Conservation (phyloP, 2,888 invertebrate genomes). For the Steromphala cineraria region DNA sequence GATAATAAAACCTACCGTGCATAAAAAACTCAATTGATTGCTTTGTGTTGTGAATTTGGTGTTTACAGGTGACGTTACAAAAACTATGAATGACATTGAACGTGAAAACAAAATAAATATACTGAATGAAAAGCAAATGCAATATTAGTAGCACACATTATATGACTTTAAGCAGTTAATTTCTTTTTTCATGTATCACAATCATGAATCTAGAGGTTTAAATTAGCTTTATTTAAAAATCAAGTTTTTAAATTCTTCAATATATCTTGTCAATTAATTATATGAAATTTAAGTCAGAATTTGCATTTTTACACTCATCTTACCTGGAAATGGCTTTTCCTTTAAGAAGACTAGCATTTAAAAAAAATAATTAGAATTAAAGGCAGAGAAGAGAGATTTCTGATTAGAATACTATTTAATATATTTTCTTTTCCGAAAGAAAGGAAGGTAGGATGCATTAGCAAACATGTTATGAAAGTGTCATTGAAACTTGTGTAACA, state of each 20-base stretch:
- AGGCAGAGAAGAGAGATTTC: too few relatives aligned
- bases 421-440: too few relatives aligned
- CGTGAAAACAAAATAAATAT: not conserved
- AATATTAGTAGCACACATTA: not conserved
- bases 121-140: not conserved
- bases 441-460: too few relatives aligned
- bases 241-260: not conserved
- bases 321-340: constrained; percentile 82
- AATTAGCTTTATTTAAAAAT: not conserved
- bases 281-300: not conserved
- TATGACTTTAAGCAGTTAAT: not conserved
- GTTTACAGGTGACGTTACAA: not conserved
- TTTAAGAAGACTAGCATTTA: constrained; percentile 83
- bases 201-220: not conserved
- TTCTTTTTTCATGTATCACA: not conserved
- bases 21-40: too few relatives aligned
- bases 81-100: not conserved
- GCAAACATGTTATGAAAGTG: too few relatives aligned
- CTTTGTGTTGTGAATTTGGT: not conserved
- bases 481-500: too few relatives aligned
- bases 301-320: constrained; percentile 68
- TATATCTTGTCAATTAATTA: not conserved
- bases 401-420: too few relatives aligned
- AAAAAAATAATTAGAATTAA: constrained; percentile 31
- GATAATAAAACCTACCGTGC: too few relatives aligned